These are phyloP conservation scores for Camarhynchus parvulus DNA, from an alignment of 2,113 vertebrate species.

Conservation along the genomic window DNA sequence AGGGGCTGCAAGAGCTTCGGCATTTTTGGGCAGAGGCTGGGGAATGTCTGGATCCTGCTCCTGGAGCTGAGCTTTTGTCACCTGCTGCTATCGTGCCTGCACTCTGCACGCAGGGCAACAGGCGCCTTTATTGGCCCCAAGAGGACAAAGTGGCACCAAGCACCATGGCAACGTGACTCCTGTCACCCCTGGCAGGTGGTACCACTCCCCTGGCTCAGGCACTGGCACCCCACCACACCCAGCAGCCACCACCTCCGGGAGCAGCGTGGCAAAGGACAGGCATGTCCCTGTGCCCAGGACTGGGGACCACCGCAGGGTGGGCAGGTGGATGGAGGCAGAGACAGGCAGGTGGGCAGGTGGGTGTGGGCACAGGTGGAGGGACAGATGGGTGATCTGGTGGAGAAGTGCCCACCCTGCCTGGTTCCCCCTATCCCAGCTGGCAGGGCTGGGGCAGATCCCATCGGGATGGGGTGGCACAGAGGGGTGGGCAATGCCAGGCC, in stretches of 20 bases:
- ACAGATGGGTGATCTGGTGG: neutral
- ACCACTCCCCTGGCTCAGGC: neutral
- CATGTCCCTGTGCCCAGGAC: neutral
- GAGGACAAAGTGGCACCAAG: neutral
- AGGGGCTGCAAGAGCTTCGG: neutral
- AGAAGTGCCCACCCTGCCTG: neutral
- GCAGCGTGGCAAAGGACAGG: neutral
- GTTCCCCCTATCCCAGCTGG: neutral
- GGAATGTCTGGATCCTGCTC: neutral
- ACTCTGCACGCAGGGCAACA: neutral
- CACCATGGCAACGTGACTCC: neutral
- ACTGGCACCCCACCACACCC: neutral
- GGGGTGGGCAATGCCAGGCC: neutral
- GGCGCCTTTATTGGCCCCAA: neutral
- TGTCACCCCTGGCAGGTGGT: neutral
- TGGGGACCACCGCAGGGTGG: accelerated
- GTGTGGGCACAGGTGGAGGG: no score
- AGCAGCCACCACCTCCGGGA: accelerated
- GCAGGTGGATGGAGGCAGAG: no score
- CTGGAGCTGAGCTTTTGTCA: neutral
- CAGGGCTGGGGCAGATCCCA: neutral
- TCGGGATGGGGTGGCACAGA: neutral
- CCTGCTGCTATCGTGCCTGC: accelerated
- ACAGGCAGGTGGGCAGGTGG: accelerated
- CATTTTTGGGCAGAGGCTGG: neutral